These are phyloP conservation scores for Tipula lateralis DNA, from an alignment of 2,888 invertebrate species.

Conservation along the genomic window DNA sequence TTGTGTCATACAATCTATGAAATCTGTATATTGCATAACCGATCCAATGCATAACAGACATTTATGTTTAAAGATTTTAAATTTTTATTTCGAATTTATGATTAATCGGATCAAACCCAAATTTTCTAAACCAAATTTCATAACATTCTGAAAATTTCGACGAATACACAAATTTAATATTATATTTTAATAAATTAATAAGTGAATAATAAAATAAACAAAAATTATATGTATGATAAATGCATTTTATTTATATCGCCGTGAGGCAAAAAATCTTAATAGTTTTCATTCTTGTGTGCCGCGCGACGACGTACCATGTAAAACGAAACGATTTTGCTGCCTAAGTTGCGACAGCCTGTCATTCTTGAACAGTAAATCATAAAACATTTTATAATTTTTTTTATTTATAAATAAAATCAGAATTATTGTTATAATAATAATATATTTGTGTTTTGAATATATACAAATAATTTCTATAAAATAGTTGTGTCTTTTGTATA, in stretches of 20 bases:
- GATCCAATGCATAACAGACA: no score
- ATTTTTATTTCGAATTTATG: no score
- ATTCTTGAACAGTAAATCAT: constrained; percentile 19
- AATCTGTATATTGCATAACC: no score
- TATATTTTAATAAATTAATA: neutral
- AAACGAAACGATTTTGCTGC: neutral
- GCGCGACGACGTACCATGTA: neutral
- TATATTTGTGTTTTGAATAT: neutral
- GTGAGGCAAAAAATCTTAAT: neutral
- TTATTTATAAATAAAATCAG: neutral
- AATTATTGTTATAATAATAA: neutral
- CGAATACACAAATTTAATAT: neutral
- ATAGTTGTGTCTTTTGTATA: neutral
- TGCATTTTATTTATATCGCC: constrained; percentile 1
- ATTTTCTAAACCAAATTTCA: neutral
- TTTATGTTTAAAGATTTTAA: no score
- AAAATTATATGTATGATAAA: constrained; percentile 14
- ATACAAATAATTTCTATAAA: neutral
- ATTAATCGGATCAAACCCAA: constrained; percentile 15
- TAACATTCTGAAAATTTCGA: neutral
- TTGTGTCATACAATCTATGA: no score
- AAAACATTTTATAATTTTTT: neutral
- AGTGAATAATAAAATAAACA: neutral
- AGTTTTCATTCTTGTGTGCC: neutral
- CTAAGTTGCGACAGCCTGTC: constrained; percentile 13